Percentiles rank a stretch among this genome's conserved stretches.
Conservation (phyloP, 2,888 invertebrate genomes). For the Heliconius ethilla region DNA sequence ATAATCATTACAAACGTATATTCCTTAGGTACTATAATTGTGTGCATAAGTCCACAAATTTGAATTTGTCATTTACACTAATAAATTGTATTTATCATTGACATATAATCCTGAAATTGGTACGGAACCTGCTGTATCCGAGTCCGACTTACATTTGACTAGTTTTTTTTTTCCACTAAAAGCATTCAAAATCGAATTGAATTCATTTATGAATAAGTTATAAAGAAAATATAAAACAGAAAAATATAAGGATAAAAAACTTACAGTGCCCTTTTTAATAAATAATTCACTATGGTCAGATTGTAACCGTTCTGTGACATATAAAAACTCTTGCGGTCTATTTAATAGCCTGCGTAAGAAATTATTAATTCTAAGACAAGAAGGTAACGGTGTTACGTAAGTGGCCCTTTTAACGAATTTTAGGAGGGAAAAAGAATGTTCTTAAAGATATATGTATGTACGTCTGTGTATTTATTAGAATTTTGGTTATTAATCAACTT, state of each 20-base stretch:
- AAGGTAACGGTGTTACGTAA: constrained; percentile 10
- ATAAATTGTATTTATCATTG: too few relatives aligned
- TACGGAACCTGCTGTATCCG: too few relatives aligned
- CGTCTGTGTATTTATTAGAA: not conserved
- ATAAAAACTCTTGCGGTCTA: constrained; percentile 39
- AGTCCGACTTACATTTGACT: too few relatives aligned
- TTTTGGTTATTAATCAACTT: not conserved
- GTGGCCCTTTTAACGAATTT: not conserved
- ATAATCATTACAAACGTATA: too few relatives aligned
- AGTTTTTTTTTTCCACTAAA: too few relatives aligned
- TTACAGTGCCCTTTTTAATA: constrained; percentile 19
- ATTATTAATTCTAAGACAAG: constrained; percentile 37
- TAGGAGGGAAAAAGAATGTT: not conserved
- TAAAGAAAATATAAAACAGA: constrained; percentile 11
- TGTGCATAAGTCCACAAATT: too few relatives aligned
- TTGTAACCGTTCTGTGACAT: constrained; percentile 39
- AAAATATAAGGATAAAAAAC: constrained; percentile 5
- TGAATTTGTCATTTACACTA: too few relatives aligned
- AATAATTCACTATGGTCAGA: constrained; percentile 40
- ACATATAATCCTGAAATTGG: too few relatives aligned
- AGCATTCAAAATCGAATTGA: too few relatives aligned
- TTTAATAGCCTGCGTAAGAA: constrained; percentile 35
- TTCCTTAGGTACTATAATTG: too few relatives aligned
- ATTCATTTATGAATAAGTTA: not conserved
- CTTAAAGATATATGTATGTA: not conserved